Evolutionary conservation across 2,888 invertebrate genomes (phyloP).

Genomic region (Opisthograptis luteolata): DNA sequence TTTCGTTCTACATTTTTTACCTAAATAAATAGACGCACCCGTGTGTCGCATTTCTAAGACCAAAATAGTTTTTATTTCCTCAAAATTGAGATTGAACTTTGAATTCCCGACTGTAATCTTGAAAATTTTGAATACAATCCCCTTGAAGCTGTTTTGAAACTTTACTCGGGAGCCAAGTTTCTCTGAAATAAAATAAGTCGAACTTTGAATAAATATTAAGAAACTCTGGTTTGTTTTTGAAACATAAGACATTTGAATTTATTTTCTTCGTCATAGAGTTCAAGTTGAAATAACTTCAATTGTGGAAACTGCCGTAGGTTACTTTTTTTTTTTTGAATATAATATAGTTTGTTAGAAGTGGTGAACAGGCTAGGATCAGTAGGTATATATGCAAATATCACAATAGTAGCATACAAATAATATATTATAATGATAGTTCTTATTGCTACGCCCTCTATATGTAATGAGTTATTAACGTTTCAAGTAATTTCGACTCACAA

Average conservation of each 20-base stretch:
- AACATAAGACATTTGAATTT: constrained; percentile 18
- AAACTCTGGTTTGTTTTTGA: constrained; percentile 22
- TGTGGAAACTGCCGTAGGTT: background rate
- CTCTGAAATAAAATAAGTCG: constrained; percentile 26
- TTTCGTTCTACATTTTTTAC: too few species aligned
- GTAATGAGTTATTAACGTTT: too few species aligned
- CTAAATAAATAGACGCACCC: too few species aligned
- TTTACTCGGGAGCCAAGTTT: constrained; percentile 29
- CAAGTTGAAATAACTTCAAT: constrained; percentile 6
- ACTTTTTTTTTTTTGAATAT: background rate
- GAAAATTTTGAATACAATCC: constrained; percentile 21
- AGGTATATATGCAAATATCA: too few species aligned
- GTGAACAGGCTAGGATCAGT: too few species aligned
- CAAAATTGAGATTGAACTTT: constrained; percentile 17
- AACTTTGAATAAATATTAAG: constrained; percentile 33
- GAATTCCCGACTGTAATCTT: constrained; percentile 18
- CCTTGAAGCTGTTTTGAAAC: constrained; percentile 26
- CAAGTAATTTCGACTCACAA: too few species aligned
- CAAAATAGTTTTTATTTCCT: constrained; percentile 22
- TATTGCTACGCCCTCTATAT: too few species aligned
- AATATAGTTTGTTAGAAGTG: too few species aligned
- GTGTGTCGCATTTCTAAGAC: background rate
- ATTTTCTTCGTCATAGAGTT: constrained; percentile 1
- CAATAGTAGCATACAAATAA: too few species aligned
- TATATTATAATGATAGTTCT: too few species aligned